These are phyloP conservation scores for Amiota communis DNA, from an alignment of 2,888 invertebrate species.

Conservation along the genomic window DNA sequence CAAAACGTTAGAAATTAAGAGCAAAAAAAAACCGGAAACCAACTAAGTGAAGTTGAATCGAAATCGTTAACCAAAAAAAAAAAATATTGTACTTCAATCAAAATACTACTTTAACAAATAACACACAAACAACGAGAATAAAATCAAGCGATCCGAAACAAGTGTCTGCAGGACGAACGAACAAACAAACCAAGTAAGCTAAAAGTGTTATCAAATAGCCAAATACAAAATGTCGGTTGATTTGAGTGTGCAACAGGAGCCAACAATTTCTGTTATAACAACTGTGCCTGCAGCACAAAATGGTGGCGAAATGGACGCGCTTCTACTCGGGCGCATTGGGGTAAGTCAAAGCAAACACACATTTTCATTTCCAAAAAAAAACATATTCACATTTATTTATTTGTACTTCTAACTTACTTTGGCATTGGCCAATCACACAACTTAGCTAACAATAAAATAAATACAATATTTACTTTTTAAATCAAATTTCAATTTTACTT, in stretches of 20 bases:
- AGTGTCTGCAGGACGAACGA: background rate
- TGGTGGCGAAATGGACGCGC: conserved; percentile 86
- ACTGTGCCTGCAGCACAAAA: conserved; percentile 71
- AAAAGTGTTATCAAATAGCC: background rate
- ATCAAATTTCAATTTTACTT: conserved; percentile 20
- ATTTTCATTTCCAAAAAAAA: conserved; percentile 4
- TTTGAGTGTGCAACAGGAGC: conserved; percentile 68
- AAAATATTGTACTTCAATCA: background rate
- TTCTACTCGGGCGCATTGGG: conserved; percentile 84
- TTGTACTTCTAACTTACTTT: background rate
- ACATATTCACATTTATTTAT: conserved; percentile 28
- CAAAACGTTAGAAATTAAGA: background rate
- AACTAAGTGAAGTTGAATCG: background rate
- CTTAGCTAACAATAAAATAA: background rate
- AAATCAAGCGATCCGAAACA: conserved; percentile 14
- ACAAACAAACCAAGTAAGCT: conserved; percentile 10
- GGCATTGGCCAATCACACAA: background rate
- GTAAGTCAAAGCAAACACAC: conserved; percentile 75
- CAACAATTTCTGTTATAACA: conserved; percentile 70
- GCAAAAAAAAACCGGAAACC: background rate
- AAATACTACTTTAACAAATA: conserved; percentile 1
- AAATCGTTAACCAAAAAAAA: background rate
- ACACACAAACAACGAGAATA: background rate
- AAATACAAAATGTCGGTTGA: conserved; percentile 67
- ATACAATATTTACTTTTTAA: conserved; percentile 32